Evolutionary conservation across 2,797 vertebrate genomes (phyloP).

Genomic region (Phrynocephalus vlangalii): DNA sequence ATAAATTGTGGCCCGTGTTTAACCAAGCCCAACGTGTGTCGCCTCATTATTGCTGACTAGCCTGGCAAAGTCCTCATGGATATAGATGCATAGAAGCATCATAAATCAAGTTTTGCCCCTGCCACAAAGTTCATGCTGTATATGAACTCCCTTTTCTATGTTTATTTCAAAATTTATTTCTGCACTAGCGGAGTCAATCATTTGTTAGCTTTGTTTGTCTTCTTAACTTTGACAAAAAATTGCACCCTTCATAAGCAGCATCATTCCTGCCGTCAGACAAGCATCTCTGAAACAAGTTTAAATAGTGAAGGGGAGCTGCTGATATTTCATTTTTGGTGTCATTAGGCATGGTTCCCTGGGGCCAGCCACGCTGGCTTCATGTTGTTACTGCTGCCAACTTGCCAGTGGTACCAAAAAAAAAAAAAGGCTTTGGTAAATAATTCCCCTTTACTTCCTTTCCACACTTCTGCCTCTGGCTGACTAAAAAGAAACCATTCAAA

Average conservation of each 20-base stretch:
- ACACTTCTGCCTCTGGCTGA: constrained; percentile 4
- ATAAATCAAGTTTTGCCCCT: constrained; percentile 12
- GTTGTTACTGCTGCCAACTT: constrained; percentile 4
- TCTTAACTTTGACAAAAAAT: neutral
- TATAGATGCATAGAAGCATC: neutral
- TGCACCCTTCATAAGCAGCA: constrained; percentile 12
- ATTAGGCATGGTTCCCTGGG: constrained; percentile 34
- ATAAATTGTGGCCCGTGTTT: too few relatives aligned
- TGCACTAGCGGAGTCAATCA: constrained; percentile 13
- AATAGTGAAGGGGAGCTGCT: constrained; percentile 33
- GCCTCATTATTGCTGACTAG: too few relatives aligned
- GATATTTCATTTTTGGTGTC: constrained; percentile 44
- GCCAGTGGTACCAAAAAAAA: constrained; percentile 12
- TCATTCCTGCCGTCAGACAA: constrained; percentile 22
- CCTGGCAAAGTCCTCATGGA: neutral
- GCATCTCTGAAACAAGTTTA: constrained; percentile 23
- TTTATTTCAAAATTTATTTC: neutral
- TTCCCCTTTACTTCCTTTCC: neutral
- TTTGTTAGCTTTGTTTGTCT: constrained; percentile 5
- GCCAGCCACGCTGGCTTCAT: constrained; percentile 23
- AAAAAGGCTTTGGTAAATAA: constrained; percentile 3
- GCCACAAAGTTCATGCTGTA: constrained; percentile 29
- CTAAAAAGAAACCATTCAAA: neutral
- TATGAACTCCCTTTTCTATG: constrained; percentile 26
- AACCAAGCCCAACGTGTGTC: too few relatives aligned